Evolutionary conservation across 1,140 invertebrate species (phyloP).

Genomic region (Lordiphosa stackelbergi): DNA sequence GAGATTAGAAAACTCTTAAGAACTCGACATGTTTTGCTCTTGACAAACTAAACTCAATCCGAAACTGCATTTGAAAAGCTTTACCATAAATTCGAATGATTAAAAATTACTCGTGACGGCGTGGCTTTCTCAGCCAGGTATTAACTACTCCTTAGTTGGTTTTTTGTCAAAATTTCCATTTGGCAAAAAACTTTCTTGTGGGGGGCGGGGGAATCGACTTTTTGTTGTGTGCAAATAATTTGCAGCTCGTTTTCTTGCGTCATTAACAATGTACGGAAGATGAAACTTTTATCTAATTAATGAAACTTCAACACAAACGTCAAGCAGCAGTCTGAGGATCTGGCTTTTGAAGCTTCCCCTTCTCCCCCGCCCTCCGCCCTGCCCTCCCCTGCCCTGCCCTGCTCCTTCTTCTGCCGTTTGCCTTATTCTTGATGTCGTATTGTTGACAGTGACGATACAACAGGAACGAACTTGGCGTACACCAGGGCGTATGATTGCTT

Average conservation of each 20-base stretch:
- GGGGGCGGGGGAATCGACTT: constrained; percentile 12
- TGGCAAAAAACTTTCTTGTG: constrained; percentile 8
- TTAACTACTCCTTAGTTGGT: background rate
- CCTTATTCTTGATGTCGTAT: constrained; percentile 46
- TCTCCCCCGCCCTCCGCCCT: too few species aligned
- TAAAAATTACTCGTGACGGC: too few species aligned
- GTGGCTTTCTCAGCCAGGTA: too few species aligned
- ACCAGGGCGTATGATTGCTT: constrained; percentile 74
- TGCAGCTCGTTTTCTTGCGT: constrained; percentile 66
- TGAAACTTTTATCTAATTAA: constrained; percentile 76
- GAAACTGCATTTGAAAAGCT: too few species aligned
- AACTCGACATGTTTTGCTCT: too few species aligned
- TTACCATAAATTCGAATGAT: too few species aligned
- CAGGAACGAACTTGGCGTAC: constrained; percentile 33
- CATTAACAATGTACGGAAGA: constrained; percentile 60
- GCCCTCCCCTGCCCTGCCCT: background rate
- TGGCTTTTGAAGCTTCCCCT: constrained; percentile 34
- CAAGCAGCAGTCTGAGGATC: constrained; percentile 29
- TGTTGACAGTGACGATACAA: constrained; percentile 69
- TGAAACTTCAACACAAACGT: constrained; percentile 74
- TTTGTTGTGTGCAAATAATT: constrained; percentile 74
- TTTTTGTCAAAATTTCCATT: constrained; percentile 21
- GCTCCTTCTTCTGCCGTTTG: background rate
- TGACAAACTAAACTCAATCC: too few species aligned
- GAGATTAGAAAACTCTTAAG: too few species aligned